These are phyloP conservation scores for Uromys caudimaculatus DNA, from an alignment of 2,797 vertebrate species.

Conservation along the genomic window DNA sequence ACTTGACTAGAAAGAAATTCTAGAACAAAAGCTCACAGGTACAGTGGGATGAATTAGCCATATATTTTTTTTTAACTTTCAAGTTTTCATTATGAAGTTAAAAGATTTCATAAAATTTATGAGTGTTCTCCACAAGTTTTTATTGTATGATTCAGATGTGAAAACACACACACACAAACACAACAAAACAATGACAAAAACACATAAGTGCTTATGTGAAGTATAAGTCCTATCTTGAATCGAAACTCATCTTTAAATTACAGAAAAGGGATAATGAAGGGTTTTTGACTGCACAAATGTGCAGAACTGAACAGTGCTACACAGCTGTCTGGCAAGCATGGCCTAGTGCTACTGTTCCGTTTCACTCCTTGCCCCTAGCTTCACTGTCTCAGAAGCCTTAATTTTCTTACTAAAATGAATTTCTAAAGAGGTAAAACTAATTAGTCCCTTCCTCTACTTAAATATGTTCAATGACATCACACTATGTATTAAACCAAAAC, in stretches of 20 bases:
- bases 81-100: slow-evolving; percentile 80
- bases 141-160: slow-evolving; percentile 70
- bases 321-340: background rate
- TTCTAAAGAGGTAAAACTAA: background rate
- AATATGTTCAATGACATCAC: background rate
- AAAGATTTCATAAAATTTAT: slow-evolving; percentile 79
- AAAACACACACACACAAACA: background rate
- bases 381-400: background rate
- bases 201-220: slow-evolving; percentile 62
- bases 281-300: background rate
- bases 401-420: background rate
- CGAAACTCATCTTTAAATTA: slow-evolving; percentile 55
- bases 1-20: slow-evolving; percentile 75
- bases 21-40: slow-evolving; percentile 72
- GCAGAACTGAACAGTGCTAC: background rate
- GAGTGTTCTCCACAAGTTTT: slow-evolving; percentile 60
- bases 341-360: background rate
- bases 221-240: slow-evolving; percentile 25
- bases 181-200: background rate
- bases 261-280: slow-evolving; percentile 26
- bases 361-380: background rate
- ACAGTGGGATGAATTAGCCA: slow-evolving; percentile 51
- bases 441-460: background rate
- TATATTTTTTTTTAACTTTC: slow-evolving; percentile 74
- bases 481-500: background rate